phyloP scores from a whole-genome alignment of 2,888 invertebrate species.

The Tiliacea citrago region DNA sequence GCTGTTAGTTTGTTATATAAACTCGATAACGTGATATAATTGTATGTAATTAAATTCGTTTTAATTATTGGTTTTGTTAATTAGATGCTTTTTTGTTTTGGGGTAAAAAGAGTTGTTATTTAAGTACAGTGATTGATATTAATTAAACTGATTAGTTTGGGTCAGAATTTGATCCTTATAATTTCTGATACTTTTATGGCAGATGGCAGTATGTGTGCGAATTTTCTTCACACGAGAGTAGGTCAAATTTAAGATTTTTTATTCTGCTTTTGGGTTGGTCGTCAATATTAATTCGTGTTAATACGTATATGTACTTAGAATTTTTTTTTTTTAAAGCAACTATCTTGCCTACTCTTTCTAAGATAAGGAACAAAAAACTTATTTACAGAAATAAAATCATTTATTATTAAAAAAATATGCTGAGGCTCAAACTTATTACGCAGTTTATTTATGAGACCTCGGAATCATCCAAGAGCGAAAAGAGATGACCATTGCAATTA shows the following conservation, averaged over 20 bases:
- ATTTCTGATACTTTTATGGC: neutral
- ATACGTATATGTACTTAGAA: too few relatives aligned
- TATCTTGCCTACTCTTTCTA: neutral
- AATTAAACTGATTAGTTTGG: neutral
- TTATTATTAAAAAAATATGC: neutral
- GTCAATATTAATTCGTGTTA: neutral
- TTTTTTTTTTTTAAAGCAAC: neutral
- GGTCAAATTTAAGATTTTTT: neutral
- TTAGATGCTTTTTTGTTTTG: slow-evolving; percentile 4
- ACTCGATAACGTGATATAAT: slow-evolving; percentile 63
- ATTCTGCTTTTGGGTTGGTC: too few relatives aligned
- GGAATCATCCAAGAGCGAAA: neutral
- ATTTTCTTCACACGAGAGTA: too few relatives aligned
- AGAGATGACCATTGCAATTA: neutral
- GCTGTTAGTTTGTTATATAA: slow-evolving; percentile 58
- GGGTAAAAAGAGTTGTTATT: neutral
- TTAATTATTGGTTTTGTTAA: slow-evolving; percentile 15
- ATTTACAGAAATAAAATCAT: neutral
- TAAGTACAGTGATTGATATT: neutral
- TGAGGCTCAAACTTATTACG: too few relatives aligned
- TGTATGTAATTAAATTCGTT: slow-evolving; percentile 37
- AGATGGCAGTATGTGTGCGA: neutral
- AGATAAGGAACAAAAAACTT: too few relatives aligned
- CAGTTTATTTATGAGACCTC: neutral
- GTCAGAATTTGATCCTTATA: neutral